Evolutionary conservation across 2,888 invertebrate species (phyloP), one percentile per base, ranked within the genome.

Genomic region (Megastigmus dorsalis): DNA sequence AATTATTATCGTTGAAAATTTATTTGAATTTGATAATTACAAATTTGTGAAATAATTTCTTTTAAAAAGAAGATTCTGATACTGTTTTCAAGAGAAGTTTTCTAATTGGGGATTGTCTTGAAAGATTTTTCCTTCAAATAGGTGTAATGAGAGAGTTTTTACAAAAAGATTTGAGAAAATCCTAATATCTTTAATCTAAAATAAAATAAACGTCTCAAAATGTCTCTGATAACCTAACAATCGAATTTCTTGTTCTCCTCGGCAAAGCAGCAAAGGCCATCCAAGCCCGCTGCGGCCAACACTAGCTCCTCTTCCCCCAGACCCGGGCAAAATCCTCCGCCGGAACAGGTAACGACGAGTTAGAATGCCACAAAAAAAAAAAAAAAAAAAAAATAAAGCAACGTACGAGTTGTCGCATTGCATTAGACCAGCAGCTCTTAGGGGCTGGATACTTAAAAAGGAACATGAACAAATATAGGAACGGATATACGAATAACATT

Each of bases 301-400:
- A 85, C 88, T 85, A 88, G 89, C 86, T 88, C 89, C 83, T 88
- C 89, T 84, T 88, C 89, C 85, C 89, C 89, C 85, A 88, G 90
- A 88, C 88, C 89, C 86, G 90, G 90, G 88, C 90, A 90, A 85
- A 88, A 89, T 86, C 88, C 90, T 88, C 88, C 90, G 83, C 86
- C 89, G 83, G 91, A 91, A 88, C 91, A 91, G 91, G 91, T 91
- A 90, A 91, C 88, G 82, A 82, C 81, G 83, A 84, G 81, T 83
- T 69, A 70, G 62, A 76, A 66, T 67, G 75, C 43, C 67, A 79
- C 74, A 74, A 59, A 73, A 73, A 72, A 43, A 20, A 26, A 28
- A 76, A 62, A 74, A 28, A 70, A 66, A n/a, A 65, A 41, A 72
- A 59, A 67, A 68, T 78, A 50, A 69, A 52, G 71, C 75, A 70